These are phyloP conservation scores for Scaeva pyrastri DNA, from an alignment of 2,888 invertebrate genomes.

Conservation along the genomic window DNA sequence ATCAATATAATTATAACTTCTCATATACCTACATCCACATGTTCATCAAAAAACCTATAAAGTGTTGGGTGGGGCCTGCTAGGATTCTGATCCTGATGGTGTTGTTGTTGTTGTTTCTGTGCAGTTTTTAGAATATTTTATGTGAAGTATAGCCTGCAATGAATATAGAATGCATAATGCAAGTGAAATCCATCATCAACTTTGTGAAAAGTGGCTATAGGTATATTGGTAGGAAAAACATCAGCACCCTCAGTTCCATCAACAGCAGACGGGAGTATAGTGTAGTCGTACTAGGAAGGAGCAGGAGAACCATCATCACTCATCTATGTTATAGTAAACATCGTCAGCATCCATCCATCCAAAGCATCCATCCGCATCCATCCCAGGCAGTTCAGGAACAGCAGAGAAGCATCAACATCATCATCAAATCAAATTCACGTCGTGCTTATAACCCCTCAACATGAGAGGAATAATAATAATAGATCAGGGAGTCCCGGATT, in stretches of 20 bases:
- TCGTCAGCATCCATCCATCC: constrained; percentile 35
- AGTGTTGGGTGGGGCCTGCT: not conserved
- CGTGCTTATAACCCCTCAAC: constrained; percentile 49
- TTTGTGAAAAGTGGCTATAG: constrained; percentile 24
- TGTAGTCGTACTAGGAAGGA: too few species aligned
- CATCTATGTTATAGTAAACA: constrained; percentile 27
- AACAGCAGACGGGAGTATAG: not conserved
- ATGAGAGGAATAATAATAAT: constrained; percentile 71
- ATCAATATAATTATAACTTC: constrained; percentile 65
- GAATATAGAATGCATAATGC: constrained; percentile 65
- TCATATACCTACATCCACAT: not conserved
- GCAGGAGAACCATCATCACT: constrained; percentile 32
- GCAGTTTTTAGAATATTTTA: constrained; percentile 42
- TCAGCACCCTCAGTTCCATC: constrained; percentile 10
- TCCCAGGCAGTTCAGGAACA: constrained; percentile 7
- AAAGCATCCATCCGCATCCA: not conserved
- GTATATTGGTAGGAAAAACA: not conserved
- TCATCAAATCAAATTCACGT: constrained; percentile 73
- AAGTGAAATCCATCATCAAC: constrained; percentile 62
- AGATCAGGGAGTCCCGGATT: constrained; percentile 65
- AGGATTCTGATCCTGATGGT: not conserved
- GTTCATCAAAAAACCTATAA: not conserved
- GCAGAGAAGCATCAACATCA: constrained; percentile 49
- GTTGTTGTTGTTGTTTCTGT: constrained; percentile 15
- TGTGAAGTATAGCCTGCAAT: constrained; percentile 62